Conservation (phyloP, 2,113 vertebrate genomes). For the Dissostichus mawsoni region DNA sequence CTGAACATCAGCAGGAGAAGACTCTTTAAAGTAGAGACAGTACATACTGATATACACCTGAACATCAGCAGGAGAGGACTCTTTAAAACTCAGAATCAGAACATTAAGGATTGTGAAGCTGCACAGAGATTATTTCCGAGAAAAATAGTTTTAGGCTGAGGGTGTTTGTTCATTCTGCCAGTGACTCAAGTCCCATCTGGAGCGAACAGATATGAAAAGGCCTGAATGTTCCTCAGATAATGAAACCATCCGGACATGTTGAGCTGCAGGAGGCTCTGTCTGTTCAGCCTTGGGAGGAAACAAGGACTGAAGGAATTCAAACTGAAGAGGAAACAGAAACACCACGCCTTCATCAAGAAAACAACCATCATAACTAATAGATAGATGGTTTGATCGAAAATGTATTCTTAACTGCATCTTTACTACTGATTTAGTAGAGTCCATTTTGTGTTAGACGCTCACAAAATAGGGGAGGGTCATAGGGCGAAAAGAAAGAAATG, state of each 20-base stretch:
- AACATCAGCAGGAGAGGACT: too few species aligned
- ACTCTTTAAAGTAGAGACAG: too few species aligned
- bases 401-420: too few species aligned
- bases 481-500: too few species aligned
- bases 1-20: too few species aligned
- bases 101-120: background rate
- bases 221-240: conserved; percentile 27
- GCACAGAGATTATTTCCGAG: background rate
- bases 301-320: conserved; percentile 6
- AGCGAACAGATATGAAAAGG: conserved; percentile 30
- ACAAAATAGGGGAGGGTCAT: too few species aligned
- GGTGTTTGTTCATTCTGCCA: conserved; percentile 45
- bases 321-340: background rate
- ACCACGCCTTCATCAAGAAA: background rate
- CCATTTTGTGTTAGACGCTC: too few species aligned
- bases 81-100: too few species aligned
- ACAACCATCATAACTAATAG: too few species aligned
- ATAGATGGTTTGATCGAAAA: too few species aligned
- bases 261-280: conserved; percentile 8
- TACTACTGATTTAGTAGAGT: too few species aligned
- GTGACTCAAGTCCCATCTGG: conserved; percentile 56
- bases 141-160: conserved; percentile 8
- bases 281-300: conserved; percentile 8
- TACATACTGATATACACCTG: too few species aligned
- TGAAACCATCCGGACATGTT: conserved; percentile 41